Base-by-base conservation (phyloP, 2,888 invertebrate genomes). In the Harpagoxenus sublaevis region DNA sequence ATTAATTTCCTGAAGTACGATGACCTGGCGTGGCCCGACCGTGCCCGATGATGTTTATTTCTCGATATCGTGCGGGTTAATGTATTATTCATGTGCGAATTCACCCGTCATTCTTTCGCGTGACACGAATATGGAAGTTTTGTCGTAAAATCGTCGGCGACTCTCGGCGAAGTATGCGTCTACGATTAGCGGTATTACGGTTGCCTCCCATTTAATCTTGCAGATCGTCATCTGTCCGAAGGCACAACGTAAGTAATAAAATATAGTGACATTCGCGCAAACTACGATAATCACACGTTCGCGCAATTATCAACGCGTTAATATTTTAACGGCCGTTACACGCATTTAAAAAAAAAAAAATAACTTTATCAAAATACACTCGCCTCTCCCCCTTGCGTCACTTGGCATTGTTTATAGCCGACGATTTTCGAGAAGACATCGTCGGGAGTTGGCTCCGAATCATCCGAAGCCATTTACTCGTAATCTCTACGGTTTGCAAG, bases 71-170 rank as follows among this genome's bases (percentile, higher is more conserved):
- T 35, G 75, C 31, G 60, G 91, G 91, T 91, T 89, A 86, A 92
- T 93, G 93, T 89, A 93, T 92, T 92, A 93, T 93, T 92, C 93
- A 93, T 93, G 91, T 86, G 84, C 88, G 90, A 91, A 90, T 92
- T 90, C 83, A 89, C 90, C 86, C 89, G 91, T 92, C 89, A 89
- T 92, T 91, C 90, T 89, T 90, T 90, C 88, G 87, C 88, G 87
- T 73, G 78, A 75, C 87, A 88, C 89, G 87, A 89, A 91, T 90
- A 90, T 89, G 87, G 48, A 87, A 87, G 87, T 91, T 91, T 89
- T 85, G 87, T 89, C 89, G 92, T 91, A 89, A 92, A 93, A 90
- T 90, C 89, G 85, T 57, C 45, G 28, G 28, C 23, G 51, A 73
- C 73, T 81, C 60, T 81, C 73, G 60, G 60, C 60, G 3, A 60